Evolutionary conservation across 2,888 invertebrate species (phyloP), one percentile per base, ranked within the genome.

Genomic region (Drosophila neutralis): DNA sequence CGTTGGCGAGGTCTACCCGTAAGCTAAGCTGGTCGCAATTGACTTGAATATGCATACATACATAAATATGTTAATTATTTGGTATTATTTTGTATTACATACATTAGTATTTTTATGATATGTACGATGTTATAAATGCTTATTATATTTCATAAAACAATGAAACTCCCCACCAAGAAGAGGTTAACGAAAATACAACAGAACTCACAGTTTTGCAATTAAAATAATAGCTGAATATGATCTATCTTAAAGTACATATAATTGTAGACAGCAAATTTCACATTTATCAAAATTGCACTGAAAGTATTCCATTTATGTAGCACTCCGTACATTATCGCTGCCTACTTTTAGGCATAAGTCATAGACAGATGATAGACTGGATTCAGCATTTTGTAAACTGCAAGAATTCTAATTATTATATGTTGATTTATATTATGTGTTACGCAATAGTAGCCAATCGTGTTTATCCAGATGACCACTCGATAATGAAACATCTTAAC

Each of bases 361-460:
- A 35, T 33, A 33, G 10, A 33, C 10, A 13, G 35, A 10, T 76
- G 54, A 27, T 62, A 38, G 18, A 11, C 29, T 21, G 36, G n/a
- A n/a, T n/a, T n/a, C n/a, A n/a, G n/a, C 21, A 31, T 8, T 54
- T 51, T 53, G 51, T 62, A 42, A 53, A 29, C 35, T 33, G 35
- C 4, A 36, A 10, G 31, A 33, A 33, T 33, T 33, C 10, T 10
- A 31, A 35, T 35, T 35, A 35, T 4, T 13, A 31, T 36, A 18
- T 36, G 5, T 4, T 21, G 2, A 18, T 18, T 18, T 18, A 18
- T 33, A 42, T 38, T 2, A 27, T 36, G 27, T 48, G 72, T 88
- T 83, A 76, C 84, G 89, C 78, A 83, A 81, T 33, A 29, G 29
- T 93, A 59, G 29, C 62, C 48, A 59, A 36, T 64, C 7, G 29